Percentiles rank a stretch among this genome's conserved stretches.
phyloP scores from a whole-genome alignment of 2,888 invertebrate species.

The Vesta saturnalis region DNA sequence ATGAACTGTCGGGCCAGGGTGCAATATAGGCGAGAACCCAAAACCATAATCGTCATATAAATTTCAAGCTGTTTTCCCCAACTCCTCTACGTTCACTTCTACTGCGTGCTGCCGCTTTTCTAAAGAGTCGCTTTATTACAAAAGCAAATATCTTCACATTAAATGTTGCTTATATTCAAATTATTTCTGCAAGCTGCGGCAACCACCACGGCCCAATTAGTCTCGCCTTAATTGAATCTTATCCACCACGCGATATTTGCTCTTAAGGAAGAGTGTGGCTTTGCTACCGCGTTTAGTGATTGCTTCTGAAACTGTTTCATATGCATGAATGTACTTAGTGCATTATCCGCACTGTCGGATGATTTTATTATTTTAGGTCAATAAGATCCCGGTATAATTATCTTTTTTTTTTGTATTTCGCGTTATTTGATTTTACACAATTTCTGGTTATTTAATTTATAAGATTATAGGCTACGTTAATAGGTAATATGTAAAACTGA shows the following conservation, averaged over 20 bases:
- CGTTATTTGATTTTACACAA: too few species aligned
- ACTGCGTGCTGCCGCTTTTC: constrained; percentile 31
- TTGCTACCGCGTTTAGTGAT: constrained; percentile 42
- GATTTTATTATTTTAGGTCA: constrained; percentile 51
- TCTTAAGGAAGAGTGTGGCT: constrained; percentile 37
- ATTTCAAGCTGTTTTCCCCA: constrained; percentile 49
- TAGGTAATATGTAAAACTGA: too few species aligned
- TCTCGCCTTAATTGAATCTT: constrained; percentile 58
- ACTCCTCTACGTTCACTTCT: constrained; percentile 20
- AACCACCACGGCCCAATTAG: constrained; percentile 56
- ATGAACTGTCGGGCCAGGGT: constrained; percentile 45
- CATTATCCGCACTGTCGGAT: constrained; percentile 46
- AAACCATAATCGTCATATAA: constrained; percentile 58
- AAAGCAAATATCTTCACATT: constrained; percentile 59
- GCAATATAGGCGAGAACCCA: constrained; percentile 54
- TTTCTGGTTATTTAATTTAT: too few species aligned
- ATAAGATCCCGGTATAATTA: too few species aligned
- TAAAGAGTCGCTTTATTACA: constrained; percentile 54
- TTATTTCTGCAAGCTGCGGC: constrained; percentile 54
- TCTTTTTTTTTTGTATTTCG: too few species aligned
- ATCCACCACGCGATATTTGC: constrained; percentile 52
- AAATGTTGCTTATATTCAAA: constrained; percentile 62
- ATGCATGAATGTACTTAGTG: constrained; percentile 56
- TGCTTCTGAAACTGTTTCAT: constrained; percentile 56
- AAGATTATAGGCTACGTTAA: too few species aligned